Base-by-base conservation (phyloP, 2,888 invertebrate genomes). In the Invenusta paracnida region DNA sequence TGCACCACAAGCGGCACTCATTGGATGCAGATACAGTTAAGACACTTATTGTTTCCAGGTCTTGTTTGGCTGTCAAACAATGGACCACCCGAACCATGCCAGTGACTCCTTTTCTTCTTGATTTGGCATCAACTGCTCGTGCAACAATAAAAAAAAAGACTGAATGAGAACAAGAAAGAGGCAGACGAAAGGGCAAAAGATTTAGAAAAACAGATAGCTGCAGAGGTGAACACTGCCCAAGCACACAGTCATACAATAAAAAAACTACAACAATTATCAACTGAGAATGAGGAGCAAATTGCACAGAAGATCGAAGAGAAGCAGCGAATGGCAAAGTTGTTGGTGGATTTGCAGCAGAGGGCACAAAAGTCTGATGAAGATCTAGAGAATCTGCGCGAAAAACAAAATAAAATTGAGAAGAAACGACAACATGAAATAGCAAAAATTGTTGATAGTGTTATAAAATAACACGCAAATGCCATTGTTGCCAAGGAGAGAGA, bases 341-440 rank as follows among this genome's bases (percentile, higher is more conserved):
- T 73, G 73, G 73, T 73, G 73, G 73, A 73, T 73, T 73, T 73
- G 73, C 73, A 73, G 73, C 73, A 73, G 73, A 73, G 73, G 73
- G 23, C 73, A 73, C 73, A 73, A 73, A 73, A 73, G 73, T 73
- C 73, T 73, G 73, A 23, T 73, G 73, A 23, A 73, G 73, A 73
- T 73, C 73, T 73, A 2, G 27, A 73, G 17, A 73, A 73, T 5
- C 27, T 73, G 73, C 73, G 23, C 73, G 17, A 48, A 11, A 48
- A 48, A 48, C 27, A 73, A 13, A 73, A 23, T 73, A 23, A 73
- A 73, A 73, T 73, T 73, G 25, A 73, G 73, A 73, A 73, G 73
- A 73, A 73, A 73, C 5, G 27, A 73, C 73, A 13, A 73, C 73
- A 5, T 73, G 73, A 73, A n/a, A 73, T 23, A 73, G 17, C 73